Conservation (phyloP, 2,888 invertebrate species). For the Napeogenes sylphis region DNA sequence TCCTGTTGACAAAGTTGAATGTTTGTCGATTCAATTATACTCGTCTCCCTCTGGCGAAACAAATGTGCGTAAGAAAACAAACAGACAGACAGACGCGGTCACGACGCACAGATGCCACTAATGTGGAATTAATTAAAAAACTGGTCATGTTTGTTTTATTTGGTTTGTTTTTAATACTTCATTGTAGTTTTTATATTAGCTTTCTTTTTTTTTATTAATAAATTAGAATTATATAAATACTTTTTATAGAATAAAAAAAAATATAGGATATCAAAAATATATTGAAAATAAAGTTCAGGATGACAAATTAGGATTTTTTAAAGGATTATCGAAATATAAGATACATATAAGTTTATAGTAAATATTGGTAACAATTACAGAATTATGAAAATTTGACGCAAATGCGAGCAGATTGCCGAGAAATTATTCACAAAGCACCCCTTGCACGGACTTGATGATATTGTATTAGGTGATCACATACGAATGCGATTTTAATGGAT, state of each 20-base stretch:
- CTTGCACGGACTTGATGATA: constrained; percentile 72
- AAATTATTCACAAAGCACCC: constrained; percentile 77
- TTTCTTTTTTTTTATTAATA: not conserved
- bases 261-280: too few relatives aligned
- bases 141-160: constrained; percentile 16
- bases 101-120: constrained; percentile 45
- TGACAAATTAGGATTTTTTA: too few relatives aligned
- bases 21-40: constrained; percentile 41
- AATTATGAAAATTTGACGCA: constrained; percentile 62
- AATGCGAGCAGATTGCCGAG: constrained; percentile 74
- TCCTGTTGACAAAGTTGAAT: constrained; percentile 42
- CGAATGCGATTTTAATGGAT: constrained; percentile 78
- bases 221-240: too few relatives aligned
- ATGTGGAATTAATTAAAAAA: constrained; percentile 23
- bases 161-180: constrained; percentile 6
- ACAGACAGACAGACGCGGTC: constrained; percentile 39
- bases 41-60: constrained; percentile 40
- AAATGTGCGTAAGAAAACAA: constrained; percentile 51
- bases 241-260: too few relatives aligned
- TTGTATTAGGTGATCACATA: constrained; percentile 79
- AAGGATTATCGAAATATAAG: not conserved
- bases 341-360: constrained; percentile 9
- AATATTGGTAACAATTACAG: constrained; percentile 31
- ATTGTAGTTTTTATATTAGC: not conserved
- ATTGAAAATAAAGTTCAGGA: too few relatives aligned